Evolutionary conservation across 1,140 invertebrate genomes (phyloP), one percentile per base, ranked within the genome.

Genomic region (Drosophila grimshawi): DNA sequence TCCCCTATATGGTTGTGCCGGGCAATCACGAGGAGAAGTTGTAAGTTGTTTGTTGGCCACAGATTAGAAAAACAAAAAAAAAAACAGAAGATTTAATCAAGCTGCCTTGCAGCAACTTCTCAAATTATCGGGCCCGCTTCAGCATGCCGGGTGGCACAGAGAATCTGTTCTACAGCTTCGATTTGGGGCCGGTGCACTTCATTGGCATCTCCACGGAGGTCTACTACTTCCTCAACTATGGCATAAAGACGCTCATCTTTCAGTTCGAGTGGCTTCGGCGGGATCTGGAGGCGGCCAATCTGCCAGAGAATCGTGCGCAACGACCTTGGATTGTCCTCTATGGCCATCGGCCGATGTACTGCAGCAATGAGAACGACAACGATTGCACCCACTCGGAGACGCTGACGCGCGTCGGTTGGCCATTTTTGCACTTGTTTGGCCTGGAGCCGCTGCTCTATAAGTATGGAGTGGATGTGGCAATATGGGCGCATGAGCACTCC

Each of bases 291-390:
- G 94, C 94, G 75, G 96, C 96, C 48, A 96, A 94, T 67, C 88
- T 86, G 56, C 94, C 94, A 0, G 94, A 95, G 92, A 95, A 95
- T 90, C 95, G 96, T 92, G 94, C 92, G 41, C 45, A 90, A 30
- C 94, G 95, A 30, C 98, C 98, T 0, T 99, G 98, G 98, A 98
- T 99, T 57, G 95, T 99, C 59, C 95, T 97, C 11, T 97, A 96
- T 93, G 98, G 98, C 29, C 98, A 99, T 92, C 94, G 98, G 32
- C 98, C 98, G 1, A 99, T 99, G 98, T 99, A 99, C 92, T 99
- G 98, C 93, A 98, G 97, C 70, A 97, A 98, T 92, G 94, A 94
- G 79, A 96, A 98, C 92, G 92, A 93, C 11, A 96, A 98, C 89
- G 98, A 99, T 93, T 99, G 98, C 92, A 96, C 96, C 1, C 94